Percentiles rank a stretch among this genome's conserved stretches.
phyloP scores from a whole-genome alignment of 2,888 invertebrate genomes.

The Crioceris asparagi region DNA sequence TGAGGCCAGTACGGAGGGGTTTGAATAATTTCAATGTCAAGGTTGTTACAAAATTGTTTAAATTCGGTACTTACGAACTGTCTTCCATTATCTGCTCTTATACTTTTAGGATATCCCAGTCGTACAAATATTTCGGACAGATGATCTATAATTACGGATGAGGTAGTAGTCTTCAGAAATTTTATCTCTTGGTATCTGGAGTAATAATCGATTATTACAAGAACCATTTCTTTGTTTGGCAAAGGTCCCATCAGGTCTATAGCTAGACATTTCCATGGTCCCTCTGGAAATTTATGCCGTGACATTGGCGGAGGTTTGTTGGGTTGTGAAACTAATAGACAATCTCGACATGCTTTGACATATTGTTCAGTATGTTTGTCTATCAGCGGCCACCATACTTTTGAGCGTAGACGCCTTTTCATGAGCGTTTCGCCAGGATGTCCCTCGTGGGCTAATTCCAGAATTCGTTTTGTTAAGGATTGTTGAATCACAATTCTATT shows the following conservation, averaged over 20 bases:
- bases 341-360: constrained; percentile 15
- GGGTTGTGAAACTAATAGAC: constrained; percentile 11
- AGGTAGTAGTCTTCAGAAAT: constrained; percentile 11
- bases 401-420: constrained; percentile 17
- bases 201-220: constrained; percentile 9
- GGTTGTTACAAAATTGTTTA: constrained; percentile 10
- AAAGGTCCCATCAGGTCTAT: constrained; percentile 21
- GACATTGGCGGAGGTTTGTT: constrained; percentile 15
- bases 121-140: constrained; percentile 10
- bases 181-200: constrained; percentile 7
- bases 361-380: constrained; percentile 14
- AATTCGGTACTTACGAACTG: constrained; percentile 16
- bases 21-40: constrained; percentile 10
- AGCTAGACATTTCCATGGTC: constrained; percentile 18
- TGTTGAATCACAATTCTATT: constrained; percentile 19
- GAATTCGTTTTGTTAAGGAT: constrained; percentile 5
- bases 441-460: constrained; percentile 18
- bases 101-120: constrained; percentile 9
- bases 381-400: constrained; percentile 19
- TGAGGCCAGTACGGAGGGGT: constrained; percentile 18
- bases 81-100: constrained; percentile 15
- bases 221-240: constrained; percentile 14
- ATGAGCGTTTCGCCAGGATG: constrained; percentile 19
- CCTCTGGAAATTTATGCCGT: constrained; percentile 16
- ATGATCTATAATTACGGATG: constrained; percentile 9